phyloP scores from a whole-genome alignment of 1,140 invertebrate species.

The Ceratina calcarata region DNA sequence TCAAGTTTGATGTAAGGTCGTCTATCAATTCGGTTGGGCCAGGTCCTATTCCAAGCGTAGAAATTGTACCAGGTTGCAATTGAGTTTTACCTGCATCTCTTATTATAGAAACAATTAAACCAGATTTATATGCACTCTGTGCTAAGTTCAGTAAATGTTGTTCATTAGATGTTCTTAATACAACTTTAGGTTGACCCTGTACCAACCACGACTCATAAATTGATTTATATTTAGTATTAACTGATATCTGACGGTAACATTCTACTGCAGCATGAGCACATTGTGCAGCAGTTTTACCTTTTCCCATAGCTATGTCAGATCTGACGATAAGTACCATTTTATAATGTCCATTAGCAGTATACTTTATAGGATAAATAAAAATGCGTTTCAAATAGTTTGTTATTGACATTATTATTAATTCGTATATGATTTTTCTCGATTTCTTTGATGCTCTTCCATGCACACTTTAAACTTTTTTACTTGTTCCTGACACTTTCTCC shows the following conservation, averaged over 20 bases:
- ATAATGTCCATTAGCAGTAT: conserved; percentile 52
- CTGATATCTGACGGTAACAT: conserved; percentile 81
- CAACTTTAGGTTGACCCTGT: conserved; percentile 89
- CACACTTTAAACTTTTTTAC: conserved; percentile 90
- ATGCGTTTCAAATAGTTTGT: conserved; percentile 57
- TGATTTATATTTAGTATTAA: conserved; percentile 72
- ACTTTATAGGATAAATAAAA: conserved; percentile 47
- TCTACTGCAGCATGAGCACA: conserved; percentile 89
- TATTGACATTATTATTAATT: conserved; percentile 52
- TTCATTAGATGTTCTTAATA: conserved; percentile 82
- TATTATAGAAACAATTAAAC: conserved; percentile 84
- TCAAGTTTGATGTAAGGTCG: conserved; percentile 86
- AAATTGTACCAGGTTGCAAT: conserved; percentile 84
- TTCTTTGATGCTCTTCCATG: conserved; percentile 83
- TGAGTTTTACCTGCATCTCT: conserved; percentile 90
- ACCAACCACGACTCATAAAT: conserved; percentile 84
- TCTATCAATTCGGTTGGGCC: conserved; percentile 84
- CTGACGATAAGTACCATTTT: conserved; percentile 90
- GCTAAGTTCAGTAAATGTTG: conserved; percentile 80
- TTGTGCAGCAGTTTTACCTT: conserved; percentile 91
- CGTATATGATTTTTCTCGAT: conserved; percentile 61
- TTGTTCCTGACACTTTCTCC: conserved; percentile 93
- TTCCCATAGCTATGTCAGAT: conserved; percentile 89
- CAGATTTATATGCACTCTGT: conserved; percentile 80
- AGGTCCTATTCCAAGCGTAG: conserved; percentile 90